phyloP scores from a whole-genome alignment of 2,888 invertebrate genomes.

The Lepeophtheirus nordmannii region DNA sequence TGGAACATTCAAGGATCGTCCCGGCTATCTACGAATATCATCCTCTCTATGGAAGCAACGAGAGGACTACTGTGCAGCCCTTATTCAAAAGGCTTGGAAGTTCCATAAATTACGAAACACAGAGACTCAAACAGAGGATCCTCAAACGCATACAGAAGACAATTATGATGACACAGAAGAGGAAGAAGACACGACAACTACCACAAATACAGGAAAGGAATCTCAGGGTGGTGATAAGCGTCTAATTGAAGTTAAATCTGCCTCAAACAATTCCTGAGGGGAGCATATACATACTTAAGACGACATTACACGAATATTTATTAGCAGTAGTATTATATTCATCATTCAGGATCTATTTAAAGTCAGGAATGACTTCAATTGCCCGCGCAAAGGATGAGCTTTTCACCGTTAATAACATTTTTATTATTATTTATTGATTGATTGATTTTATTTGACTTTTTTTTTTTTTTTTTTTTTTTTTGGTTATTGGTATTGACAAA shows the following conservation, averaged over 20 bases:
- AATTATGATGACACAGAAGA: neutral
- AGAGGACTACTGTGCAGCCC: conserved; percentile 85
- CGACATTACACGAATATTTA: too few relatives aligned
- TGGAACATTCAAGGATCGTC: conserved; percentile 30
- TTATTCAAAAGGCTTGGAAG: conserved; percentile 88
- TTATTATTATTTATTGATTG: too few relatives aligned
- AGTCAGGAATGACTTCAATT: too few relatives aligned
- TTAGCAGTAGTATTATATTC: too few relatives aligned
- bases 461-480: too few relatives aligned
- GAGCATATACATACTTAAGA: too few relatives aligned
- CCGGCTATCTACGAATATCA: conserved; percentile 73
- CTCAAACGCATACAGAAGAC: conserved; percentile 16
- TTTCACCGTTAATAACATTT: too few relatives aligned
- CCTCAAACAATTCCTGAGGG: neutral
- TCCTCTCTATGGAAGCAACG: conserved; percentile 88
- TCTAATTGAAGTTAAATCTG: neutral
- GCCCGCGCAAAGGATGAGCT: too few relatives aligned
- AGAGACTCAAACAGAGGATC: conserved; percentile 18
- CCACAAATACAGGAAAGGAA: neutral
- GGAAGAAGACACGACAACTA: conserved; percentile 1
- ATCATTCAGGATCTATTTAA: too few relatives aligned
- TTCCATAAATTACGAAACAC: conserved; percentile 21
- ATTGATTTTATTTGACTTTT: too few relatives aligned
- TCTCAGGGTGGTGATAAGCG: neutral
- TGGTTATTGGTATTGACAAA: too few relatives aligned